Conservation (phyloP, 2,888 invertebrate species). For the Parnassius apollo region DNA sequence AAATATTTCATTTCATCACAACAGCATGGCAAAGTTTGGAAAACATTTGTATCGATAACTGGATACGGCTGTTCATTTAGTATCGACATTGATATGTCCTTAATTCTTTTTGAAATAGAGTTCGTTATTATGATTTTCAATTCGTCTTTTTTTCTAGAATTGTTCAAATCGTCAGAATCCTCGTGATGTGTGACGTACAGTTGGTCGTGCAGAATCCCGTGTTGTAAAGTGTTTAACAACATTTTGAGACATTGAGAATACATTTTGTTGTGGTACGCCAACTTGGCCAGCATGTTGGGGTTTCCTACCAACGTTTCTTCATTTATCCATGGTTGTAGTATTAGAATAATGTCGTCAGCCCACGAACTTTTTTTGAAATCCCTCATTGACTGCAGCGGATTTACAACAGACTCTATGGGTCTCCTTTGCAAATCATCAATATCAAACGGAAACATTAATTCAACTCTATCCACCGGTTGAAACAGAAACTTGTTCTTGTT, state of each 20-base stretch:
- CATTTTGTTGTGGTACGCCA: constrained; percentile 58
- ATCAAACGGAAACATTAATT: constrained; percentile 69
- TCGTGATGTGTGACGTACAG: constrained; percentile 56
- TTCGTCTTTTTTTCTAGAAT: constrained; percentile 48
- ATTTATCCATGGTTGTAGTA: constrained; percentile 63
- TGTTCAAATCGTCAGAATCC: constrained; percentile 33
- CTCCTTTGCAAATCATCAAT: constrained; percentile 52
- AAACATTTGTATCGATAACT: constrained; percentile 46
- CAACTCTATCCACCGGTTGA: constrained; percentile 63
- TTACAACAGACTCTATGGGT: constrained; percentile 52
- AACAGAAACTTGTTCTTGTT: constrained; percentile 64
- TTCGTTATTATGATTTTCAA: constrained; percentile 56
- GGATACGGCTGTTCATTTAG: constrained; percentile 65
- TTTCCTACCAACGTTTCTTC: constrained; percentile 52
- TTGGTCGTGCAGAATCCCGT: constrained; percentile 39
- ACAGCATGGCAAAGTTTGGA: constrained; percentile 57
- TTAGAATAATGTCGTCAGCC: constrained; percentile 63
- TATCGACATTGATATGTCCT: constrained; percentile 63
- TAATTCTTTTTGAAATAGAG: constrained; percentile 65
- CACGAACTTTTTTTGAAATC: constrained; percentile 66
- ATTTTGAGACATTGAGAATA: constrained; percentile 60
- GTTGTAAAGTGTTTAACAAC: constrained; percentile 55
- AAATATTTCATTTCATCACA: constrained; percentile 62
- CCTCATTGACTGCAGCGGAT: constrained; percentile 54
- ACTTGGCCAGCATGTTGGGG: constrained; percentile 67